phyloP scores from a whole-genome alignment of 2,888 invertebrate genomes.

The Melangyna quadrimaculata region DNA sequence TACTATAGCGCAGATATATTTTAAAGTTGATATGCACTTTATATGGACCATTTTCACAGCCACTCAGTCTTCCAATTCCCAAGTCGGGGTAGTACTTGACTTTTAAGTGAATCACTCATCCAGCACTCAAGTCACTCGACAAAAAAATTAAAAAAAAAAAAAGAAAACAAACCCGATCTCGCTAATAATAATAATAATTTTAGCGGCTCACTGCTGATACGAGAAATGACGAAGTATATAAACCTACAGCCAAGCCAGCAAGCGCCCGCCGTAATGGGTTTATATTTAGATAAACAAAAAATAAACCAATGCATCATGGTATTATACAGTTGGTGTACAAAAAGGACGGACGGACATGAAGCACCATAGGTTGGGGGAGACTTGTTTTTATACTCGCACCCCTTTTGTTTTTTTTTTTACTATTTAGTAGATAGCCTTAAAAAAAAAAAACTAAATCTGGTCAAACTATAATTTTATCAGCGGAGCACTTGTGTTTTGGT shows the following conservation, averaged over 20 bases:
- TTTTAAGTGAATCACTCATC: conserved; percentile 62
- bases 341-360: not conserved
- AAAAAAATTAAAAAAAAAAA: not conserved
- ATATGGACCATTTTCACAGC: conserved; percentile 57
- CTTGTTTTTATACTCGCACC: conserved; percentile 28
- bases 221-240: conserved; percentile 16
- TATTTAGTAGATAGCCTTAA: not conserved
- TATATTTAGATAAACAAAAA: conserved; percentile 57
- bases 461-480: not conserved
- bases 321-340: not conserved
- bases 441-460: not conserved
- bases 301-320: conserved; percentile 37
- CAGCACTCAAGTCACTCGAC: conserved; percentile 3
- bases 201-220: conserved; percentile 39
- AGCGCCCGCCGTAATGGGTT: conserved; percentile 61
- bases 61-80: conserved; percentile 53
- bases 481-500: conserved; percentile 2
- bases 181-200: conserved; percentile 47
- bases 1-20: conserved; percentile 9
- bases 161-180: conserved; percentile 17
- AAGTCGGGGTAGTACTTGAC: conserved; percentile 19
- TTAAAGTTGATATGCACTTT: conserved; percentile 27
- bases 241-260: conserved; percentile 22
- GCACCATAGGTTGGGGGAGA: conserved; percentile 12
- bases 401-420: conserved; percentile 33